These are phyloP conservation scores for Zaprionus bogoriensis DNA, from an alignment of 2,888 invertebrate species.

Conservation along the genomic window DNA sequence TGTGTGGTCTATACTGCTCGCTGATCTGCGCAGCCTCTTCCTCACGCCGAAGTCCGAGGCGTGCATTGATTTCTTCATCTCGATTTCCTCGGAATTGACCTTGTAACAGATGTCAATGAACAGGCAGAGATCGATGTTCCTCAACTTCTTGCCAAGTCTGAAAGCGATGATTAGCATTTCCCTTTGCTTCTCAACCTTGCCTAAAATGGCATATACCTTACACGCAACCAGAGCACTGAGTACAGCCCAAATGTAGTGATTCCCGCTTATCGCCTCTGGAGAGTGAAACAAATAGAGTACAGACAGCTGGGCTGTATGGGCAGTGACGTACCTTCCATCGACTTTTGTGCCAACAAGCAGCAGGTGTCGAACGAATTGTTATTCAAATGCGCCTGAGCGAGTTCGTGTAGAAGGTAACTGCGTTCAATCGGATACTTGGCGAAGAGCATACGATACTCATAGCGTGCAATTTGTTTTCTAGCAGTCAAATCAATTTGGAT, in stretches of 20 bases:
- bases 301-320: background rate
- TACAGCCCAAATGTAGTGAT: conserved; percentile 71
- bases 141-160: conserved; percentile 54
- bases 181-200: conserved; percentile 73
- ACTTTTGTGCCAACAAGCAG: conserved; percentile 69
- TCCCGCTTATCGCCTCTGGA: conserved; percentile 64
- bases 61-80: conserved; percentile 52
- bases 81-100: conserved; percentile 67
- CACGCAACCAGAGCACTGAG: conserved; percentile 69
- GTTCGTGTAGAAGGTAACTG: conserved; percentile 74
- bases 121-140: conserved; percentile 52
- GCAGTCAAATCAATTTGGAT: background rate
- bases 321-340: conserved; percentile 66
- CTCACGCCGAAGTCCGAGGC: background rate
- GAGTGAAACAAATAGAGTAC: too few species aligned
- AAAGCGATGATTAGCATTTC: conserved; percentile 65
- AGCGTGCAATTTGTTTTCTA: conserved; percentile 59
- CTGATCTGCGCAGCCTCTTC: background rate
- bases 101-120: conserved; percentile 69
- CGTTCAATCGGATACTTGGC: conserved; percentile 76
- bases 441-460: conserved; percentile 75
- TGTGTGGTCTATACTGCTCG: background rate
- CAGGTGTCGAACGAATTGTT: conserved; percentile 72
- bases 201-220: conserved; percentile 74
- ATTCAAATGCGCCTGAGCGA: conserved; percentile 68